phyloP scores from a whole-genome alignment of 2,888 invertebrate genomes.

The Phytoseiulus persimilis region DNA sequence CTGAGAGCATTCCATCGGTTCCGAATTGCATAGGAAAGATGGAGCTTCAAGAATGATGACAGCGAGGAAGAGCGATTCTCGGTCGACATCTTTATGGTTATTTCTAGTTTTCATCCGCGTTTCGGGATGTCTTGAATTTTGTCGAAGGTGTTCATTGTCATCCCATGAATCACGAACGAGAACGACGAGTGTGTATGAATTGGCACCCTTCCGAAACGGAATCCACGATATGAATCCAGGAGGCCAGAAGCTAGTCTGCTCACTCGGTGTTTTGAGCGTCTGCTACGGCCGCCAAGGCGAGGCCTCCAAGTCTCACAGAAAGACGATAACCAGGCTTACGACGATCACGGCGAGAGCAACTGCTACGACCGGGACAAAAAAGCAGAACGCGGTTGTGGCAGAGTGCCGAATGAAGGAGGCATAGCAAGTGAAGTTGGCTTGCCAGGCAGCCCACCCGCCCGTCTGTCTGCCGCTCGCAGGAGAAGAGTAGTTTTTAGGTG shows the following conservation, averaged over 20 bases:
- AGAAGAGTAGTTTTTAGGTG: constrained; percentile 17
- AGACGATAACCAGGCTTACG: background rate
- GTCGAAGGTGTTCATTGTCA: no score
- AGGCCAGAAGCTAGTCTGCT: background rate
- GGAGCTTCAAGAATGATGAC: no score
- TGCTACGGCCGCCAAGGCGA: background rate
- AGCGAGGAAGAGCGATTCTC: no score
- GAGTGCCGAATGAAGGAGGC: background rate
- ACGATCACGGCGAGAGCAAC: constrained; percentile 21
- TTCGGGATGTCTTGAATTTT: no score
- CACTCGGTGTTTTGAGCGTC: background rate
- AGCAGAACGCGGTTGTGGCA: background rate
- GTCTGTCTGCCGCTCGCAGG: background rate
- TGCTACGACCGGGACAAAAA: constrained; percentile 13
- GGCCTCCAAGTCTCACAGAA: background rate
- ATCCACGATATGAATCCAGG: background rate
- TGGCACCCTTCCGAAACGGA: background rate
- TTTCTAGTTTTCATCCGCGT: no score
- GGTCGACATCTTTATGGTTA: no score
- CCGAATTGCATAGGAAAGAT: no score
- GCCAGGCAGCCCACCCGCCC: background rate
- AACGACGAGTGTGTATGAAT: background rate
- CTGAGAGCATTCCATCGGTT: no score
- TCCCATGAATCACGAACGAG: background rate
- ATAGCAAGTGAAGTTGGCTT: constrained; percentile 8